A percentile compares a stretch with the other conserved stretches of the same genome.
phyloP scores from a whole-genome alignment of 2,797 vertebrate genomes.

The Sternotherus odoratus region DNA sequence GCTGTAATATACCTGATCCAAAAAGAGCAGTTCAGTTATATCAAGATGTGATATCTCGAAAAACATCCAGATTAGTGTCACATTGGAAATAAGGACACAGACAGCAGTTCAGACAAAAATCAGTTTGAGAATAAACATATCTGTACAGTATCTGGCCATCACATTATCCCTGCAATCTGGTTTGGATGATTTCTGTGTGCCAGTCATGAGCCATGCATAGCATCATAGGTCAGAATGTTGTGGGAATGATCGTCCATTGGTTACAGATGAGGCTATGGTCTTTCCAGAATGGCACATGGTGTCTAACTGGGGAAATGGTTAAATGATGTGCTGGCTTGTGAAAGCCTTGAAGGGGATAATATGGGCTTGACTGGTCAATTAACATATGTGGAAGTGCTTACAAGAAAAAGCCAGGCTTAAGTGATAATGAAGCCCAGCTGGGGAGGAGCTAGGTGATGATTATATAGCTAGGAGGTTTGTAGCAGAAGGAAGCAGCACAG shows the following conservation, averaged over 20 bases:
- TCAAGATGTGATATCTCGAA: neutral
- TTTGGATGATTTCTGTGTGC: neutral
- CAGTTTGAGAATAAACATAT: neutral
- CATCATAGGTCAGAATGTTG: neutral
- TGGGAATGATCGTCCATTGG: constrained; percentile 14
- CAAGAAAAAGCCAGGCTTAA: neutral
- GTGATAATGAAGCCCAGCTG: neutral
- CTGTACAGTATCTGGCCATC: neutral
- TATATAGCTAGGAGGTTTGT: neutral
- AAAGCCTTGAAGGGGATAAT: neutral
- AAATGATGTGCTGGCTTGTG: neutral
- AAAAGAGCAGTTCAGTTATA: neutral
- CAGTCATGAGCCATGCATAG: neutral
- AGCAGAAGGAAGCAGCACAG: neutral
- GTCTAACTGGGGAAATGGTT: neutral
- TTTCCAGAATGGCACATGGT: neutral
- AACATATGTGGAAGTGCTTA: neutral
- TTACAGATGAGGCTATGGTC: constrained; percentile 5
- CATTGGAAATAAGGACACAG: neutral
- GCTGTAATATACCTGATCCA: neutral
- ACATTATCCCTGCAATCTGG: neutral
- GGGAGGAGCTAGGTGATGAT: neutral
- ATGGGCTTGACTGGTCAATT: neutral
- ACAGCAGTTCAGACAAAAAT: neutral
- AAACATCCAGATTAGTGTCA: neutral